Evolutionary conservation across 1,140 invertebrate species (phyloP).

Genomic region (Temnothorax curvispinosus): DNA sequence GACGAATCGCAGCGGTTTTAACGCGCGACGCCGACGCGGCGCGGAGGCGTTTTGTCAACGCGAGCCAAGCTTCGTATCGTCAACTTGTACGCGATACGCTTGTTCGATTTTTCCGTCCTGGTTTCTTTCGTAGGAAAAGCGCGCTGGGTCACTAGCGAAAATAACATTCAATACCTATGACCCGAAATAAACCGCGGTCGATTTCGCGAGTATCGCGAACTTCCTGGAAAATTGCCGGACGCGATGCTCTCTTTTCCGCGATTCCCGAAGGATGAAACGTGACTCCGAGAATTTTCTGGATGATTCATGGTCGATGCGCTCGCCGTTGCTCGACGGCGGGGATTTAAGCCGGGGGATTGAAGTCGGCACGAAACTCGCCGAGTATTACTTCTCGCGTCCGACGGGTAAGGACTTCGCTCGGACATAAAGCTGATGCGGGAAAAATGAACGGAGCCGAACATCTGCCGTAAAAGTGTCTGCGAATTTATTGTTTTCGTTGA

Average conservation of each 20-base stretch:
- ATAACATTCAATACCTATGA: background rate
- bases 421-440: conserved; percentile 42
- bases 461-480: conserved; percentile 2
- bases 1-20: conserved; percentile 28
- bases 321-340: background rate
- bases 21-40: conserved; percentile 41
- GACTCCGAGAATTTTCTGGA: conserved; percentile 25
- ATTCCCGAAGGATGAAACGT: conserved; percentile 14
- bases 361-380: conserved; percentile 21
- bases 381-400: background rate
- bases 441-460: conserved; percentile 1
- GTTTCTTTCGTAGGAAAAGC: background rate
- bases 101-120: conserved; percentile 12
- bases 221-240: background rate
- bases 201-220: background rate
- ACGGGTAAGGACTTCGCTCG: background rate
- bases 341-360: conserved; percentile 47
- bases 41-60: conserved; percentile 22
- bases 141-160: background rate
- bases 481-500: conserved; percentile 47
- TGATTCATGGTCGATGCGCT: conserved; percentile 41
- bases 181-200: conserved; percentile 16
- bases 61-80: background rate
- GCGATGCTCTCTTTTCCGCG: background rate
- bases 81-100: conserved; percentile 21